These are phyloP conservation scores for Sitobion miscanthi DNA, from an alignment of 1,140 invertebrate species.

Conservation along the genomic window DNA sequence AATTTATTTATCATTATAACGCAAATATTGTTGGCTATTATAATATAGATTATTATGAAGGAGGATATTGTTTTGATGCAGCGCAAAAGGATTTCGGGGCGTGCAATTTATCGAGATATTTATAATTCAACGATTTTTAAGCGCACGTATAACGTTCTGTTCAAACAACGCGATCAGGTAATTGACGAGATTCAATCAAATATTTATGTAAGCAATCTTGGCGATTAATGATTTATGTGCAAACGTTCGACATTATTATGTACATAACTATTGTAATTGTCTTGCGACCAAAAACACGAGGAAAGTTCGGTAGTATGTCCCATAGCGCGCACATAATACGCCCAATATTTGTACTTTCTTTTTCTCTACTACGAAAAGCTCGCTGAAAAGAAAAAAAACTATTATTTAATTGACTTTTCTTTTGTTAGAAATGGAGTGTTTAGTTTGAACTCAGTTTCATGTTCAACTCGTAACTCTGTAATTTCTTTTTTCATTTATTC, in stretches of 20 bases:
- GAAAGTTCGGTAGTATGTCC: neutral
- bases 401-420: neutral
- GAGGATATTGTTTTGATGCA: neutral
- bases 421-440: neutral
- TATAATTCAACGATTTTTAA: neutral
- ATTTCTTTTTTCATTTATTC: neutral
- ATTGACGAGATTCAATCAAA: conserved; percentile 9
- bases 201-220: neutral
- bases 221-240: neutral
- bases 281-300: neutral
- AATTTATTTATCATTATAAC: neutral
- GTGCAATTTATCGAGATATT: neutral
- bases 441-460: neutral
- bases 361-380: neutral
- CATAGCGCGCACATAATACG: neutral
- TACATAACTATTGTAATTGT: neutral
- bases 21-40: neutral
- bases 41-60: neutral
- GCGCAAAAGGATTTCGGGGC: neutral
- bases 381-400: neutral
- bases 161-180: neutral
- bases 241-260: neutral
- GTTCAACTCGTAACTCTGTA: neutral
- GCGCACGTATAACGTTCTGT: neutral
- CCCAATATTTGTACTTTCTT: neutral